A percentile compares a stretch with the other conserved stretches of the same genome.
Evolutionary conservation across 1,140 invertebrate species (phyloP).

Genomic region (Popillia japonica): DNA sequence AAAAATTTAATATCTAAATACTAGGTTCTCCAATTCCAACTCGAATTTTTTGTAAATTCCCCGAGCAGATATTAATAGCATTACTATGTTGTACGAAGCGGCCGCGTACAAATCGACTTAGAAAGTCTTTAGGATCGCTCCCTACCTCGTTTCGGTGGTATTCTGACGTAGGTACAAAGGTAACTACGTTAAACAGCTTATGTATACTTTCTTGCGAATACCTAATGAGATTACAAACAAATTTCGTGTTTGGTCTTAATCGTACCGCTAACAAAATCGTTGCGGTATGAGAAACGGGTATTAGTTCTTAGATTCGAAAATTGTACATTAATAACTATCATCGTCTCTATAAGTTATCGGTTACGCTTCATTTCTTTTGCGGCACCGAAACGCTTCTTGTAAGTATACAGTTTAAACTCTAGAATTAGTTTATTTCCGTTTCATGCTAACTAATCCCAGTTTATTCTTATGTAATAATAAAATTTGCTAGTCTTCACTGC

Average conservation of each 20-base stretch:
- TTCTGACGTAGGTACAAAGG: background rate
- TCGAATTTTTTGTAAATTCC: background rate
- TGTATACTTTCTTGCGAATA: conserved; percentile 9
- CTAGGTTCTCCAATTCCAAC: background rate
- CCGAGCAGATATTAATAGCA: background rate
- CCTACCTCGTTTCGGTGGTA: background rate
- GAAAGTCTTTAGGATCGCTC: background rate
- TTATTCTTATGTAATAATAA: no score
- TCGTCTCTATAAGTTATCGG: background rate
- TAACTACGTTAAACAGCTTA: conserved; percentile 15
- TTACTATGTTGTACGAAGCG: background rate
- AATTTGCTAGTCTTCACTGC: no score
- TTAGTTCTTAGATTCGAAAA: background rate
- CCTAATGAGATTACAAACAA: conserved; percentile 18
- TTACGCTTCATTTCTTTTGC: background rate
- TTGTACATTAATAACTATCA: background rate
- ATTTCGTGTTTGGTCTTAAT: conserved; percentile 7
- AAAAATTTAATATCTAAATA: no score
- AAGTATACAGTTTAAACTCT: no score
- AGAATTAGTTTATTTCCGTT: no score
- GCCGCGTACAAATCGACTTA: conserved; percentile 10
- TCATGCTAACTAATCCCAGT: no score
- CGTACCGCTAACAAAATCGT: background rate
- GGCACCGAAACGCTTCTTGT: background rate
- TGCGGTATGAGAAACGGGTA: background rate